Evolutionary conservation across 2,797 vertebrate genomes (phyloP), one percentile per base, ranked within the genome.

Genomic region (Amblyraja radiata): DNA sequence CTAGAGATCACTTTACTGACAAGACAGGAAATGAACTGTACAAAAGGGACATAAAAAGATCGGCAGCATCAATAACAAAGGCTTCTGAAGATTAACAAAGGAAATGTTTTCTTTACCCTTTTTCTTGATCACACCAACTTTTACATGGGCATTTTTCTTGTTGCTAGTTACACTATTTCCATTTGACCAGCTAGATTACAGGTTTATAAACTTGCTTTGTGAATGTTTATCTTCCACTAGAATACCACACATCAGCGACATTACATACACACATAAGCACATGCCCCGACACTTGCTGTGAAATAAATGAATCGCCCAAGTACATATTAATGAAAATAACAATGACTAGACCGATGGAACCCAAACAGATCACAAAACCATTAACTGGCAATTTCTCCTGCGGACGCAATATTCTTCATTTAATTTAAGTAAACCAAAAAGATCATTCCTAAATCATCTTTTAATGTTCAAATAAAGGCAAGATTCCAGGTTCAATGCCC

Each of bases 1-100:
- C 90, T 92, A 58, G 39, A 74, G 90, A 92, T 92, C 90, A 92
- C 71, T 74, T 39, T 39, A 74, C 71, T 76, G 90, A 54, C 71
- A 92, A 92, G 90, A 92, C 90, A 76, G 90, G 90, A 92, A 92
- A 92, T 92, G 90, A 92, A 92, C 39, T 92, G 90, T 92, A 92
- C 90, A 92, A 76, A 92, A 46, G 90, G 68, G 90, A 92, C 46
- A 92, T 76, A 76, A 68, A 88, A 54, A 76, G 39, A 92, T 92
- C 90, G 76, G 71, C 90, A 92, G 90, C 68, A 92, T 71, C 90
- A 92, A 46, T 76, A 92, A 54, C 46, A 58, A 92, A 92, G 46
- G 39, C 71, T 73, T 91, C 90, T 92, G 36, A 92, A 92, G 90
- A 25, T 46, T 74, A 73, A 92, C 65, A 91, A 36, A 91, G 68